These are phyloP conservation scores for Pseudoips prasinana DNA, from an alignment of 2,888 invertebrate genomes.

Conservation along the genomic window DNA sequence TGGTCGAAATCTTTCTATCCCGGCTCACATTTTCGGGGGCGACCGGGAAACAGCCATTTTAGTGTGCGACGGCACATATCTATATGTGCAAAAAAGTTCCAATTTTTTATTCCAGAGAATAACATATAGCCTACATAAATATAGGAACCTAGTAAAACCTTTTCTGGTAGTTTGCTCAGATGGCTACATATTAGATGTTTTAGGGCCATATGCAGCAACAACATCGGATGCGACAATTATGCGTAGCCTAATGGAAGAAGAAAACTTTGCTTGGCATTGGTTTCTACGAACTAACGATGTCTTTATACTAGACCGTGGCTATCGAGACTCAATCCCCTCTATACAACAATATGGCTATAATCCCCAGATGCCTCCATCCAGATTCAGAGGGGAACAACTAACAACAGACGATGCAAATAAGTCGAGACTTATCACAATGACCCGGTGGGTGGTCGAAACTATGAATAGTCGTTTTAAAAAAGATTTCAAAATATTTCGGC, in stretches of 20 bases:
- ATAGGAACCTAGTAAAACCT: constrained; percentile 6
- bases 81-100: constrained; percentile 20
- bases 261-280: constrained; percentile 1
- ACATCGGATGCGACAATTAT: constrained; percentile 3
- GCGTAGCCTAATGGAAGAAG: constrained; percentile 1
- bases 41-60: constrained; percentile 3
- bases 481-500: constrained; percentile 5
- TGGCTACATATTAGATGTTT: constrained; percentile 4
- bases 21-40: constrained; percentile 6
- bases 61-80: constrained; percentile 14
- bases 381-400: constrained; percentile 2
- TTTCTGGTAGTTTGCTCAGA: constrained; percentile 12
- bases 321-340: constrained; percentile 1
- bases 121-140: constrained; percentile 13
- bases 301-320: constrained; percentile 9
- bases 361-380: constrained; percentile 2
- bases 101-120: constrained; percentile 18
- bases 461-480: constrained; percentile 6
- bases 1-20: constrained; percentile 10
- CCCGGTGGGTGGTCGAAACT: constrained; percentile 1
- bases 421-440: not conserved
- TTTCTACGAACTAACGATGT: constrained; percentile 3
- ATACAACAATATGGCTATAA: constrained; percentile 3
- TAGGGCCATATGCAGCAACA: constrained; percentile 6
- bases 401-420: constrained; percentile 2